Evolutionary conservation across 30 jellyfish, hydroid and myxozoan genomes (phyloP), one percentile per base, ranked within the genome.

Genomic region (Nemopilema nomurai): DNA sequence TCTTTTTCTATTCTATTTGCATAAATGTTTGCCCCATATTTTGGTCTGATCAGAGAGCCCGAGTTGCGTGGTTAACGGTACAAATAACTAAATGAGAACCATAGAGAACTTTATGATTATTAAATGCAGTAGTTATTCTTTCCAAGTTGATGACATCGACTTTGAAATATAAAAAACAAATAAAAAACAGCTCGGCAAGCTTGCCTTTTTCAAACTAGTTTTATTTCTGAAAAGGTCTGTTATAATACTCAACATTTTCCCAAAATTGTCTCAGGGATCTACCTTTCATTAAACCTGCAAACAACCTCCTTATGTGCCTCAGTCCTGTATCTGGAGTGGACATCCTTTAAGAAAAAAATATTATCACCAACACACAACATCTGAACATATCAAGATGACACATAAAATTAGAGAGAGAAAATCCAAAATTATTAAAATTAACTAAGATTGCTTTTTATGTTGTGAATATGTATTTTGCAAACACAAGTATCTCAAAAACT

Each of bases 281-380:
- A 89, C 98, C 98, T 70, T 70, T 93, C 98, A 81, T 93, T 93
- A 74, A 93, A 93, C 75, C 98, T 81, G 4, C 97, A 96, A 26
- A 86, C 90, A 22, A 93, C 96, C 19, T 93, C 96, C 76, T 93
- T 96, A 67, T 93, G 98, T 30, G 98, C 87, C 66, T 93, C 98
- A 6, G 98, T 93, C 53, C 98, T 84, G 69, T 93, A 93, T 74
- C 98, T 79, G 30, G 98, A 75, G 66, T 93, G 98, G 25, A 93
- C 98, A 80, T 93, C 98, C 98, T 93, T 21, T 23, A 67, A 62
- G 26, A 28, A 41, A 41, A 13, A 20, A 17, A 22, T 13, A 28
- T 3, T 8, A 21, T 26, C 8, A n/a, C 24, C 22, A n/a, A 19
- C 53, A 24, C 53, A 70, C 8, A 4, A n/a, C n/a, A n/a, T n/a